Evolutionary conservation across 1,140 invertebrate genomes (phyloP).

Genomic region (Cataglyphis hispanica): DNA sequence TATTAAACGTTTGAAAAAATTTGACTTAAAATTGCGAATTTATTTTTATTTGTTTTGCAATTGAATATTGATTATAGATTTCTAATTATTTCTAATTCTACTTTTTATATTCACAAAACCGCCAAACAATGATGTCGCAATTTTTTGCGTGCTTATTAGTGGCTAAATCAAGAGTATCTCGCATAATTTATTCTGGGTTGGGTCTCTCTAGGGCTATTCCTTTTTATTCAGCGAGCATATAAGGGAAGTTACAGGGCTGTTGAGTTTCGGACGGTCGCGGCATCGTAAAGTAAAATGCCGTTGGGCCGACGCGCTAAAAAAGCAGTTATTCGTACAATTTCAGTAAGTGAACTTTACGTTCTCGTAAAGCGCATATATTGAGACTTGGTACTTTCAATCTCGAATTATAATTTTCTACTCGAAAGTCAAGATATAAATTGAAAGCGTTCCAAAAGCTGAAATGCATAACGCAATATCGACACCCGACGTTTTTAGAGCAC

Average conservation of each 20-base stretch:
- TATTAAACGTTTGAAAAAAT: not conserved
- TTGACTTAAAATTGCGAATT: slow-evolving; percentile 2
- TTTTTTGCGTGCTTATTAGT: slow-evolving; percentile 50
- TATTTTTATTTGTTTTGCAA: not conserved
- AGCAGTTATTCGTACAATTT: not conserved
- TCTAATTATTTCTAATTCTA: not conserved
- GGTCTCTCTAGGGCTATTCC: slow-evolving; percentile 8
- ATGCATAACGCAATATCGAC: not conserved
- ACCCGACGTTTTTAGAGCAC: not conserved
- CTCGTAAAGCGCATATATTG: slow-evolving; percentile 8
- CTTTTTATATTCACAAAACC: not conserved
- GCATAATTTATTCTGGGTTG: slow-evolving; percentile 63
- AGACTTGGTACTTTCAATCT: not conserved
- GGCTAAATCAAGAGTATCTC: slow-evolving; percentile 30
- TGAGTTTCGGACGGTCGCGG: slow-evolving; percentile 33
- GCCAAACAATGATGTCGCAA: not conserved
- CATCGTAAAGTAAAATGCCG: slow-evolving; percentile 39
- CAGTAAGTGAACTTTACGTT: not conserved
- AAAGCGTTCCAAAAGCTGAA: not conserved
- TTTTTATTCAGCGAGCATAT: slow-evolving; percentile 42
- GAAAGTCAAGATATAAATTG: not conserved
- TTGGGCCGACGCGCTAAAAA: not conserved
- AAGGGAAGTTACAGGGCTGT: slow-evolving; percentile 18
- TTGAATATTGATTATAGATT: not conserved
- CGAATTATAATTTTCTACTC: slow-evolving; percentile 42